Evolutionary conservation across 2,797 vertebrate genomes (phyloP).

Genomic region (Poecilia gillii): DNA sequence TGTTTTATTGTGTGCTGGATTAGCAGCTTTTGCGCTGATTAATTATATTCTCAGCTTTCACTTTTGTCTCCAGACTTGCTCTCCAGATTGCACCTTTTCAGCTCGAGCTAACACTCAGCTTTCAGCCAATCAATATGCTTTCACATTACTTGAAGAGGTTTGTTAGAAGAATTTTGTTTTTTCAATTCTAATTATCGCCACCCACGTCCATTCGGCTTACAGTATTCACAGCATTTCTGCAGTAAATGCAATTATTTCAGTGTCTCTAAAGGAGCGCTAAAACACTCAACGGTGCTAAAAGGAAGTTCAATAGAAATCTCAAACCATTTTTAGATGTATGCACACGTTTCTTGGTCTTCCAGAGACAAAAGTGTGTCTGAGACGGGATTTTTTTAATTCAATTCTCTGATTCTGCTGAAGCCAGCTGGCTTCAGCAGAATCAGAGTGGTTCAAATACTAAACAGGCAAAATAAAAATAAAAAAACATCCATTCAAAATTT

Average conservation of each 20-base stretch:
- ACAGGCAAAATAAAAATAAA: not conserved
- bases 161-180: not conserved
- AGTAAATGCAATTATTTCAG: not conserved
- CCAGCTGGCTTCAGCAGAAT: not conserved
- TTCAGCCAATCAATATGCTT: not conserved
- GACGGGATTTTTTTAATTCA: too few relatives aligned
- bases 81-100: not conserved
- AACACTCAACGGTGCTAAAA: not conserved
- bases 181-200: not conserved
- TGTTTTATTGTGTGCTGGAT: conserved; percentile 10
- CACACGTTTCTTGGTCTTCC: not conserved
- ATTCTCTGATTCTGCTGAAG: too few relatives aligned
- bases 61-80: not conserved
- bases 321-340: not conserved
- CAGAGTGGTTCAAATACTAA: not conserved
- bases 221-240: not conserved
- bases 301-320: not conserved
- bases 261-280: not conserved
- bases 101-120: not conserved
- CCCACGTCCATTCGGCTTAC: not conserved
- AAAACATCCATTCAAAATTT: not conserved
- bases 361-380: not conserved
- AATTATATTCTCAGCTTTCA: not conserved
- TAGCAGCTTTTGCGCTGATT: not conserved
- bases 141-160: not conserved